Evolutionary conservation across 2,113 vertebrate species (phyloP).

Genomic region (Otocyon megalotis): DNA sequence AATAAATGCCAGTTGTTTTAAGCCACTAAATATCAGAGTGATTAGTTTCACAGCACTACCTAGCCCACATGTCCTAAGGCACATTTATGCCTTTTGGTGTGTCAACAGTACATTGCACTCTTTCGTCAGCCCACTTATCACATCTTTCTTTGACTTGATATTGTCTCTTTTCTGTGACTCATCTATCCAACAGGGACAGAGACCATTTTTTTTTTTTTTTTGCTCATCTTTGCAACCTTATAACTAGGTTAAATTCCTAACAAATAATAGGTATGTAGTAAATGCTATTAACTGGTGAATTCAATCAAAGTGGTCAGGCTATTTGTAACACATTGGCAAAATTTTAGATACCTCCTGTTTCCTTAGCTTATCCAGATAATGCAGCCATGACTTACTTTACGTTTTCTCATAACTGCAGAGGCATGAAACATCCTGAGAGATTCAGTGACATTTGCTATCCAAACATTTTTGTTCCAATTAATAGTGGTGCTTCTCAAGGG

Average conservation of each 20-base stretch:
- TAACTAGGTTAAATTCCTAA: constrained; percentile 23
- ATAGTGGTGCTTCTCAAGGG: constrained; percentile 70
- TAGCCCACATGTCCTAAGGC: not conserved
- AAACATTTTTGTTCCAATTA: constrained; percentile 82
- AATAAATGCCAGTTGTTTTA: not conserved
- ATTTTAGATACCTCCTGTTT: constrained; percentile 16
- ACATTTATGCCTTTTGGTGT: not conserved
- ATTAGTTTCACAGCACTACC: not conserved
- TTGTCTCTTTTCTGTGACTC: not conserved
- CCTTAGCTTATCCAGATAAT: constrained; percentile 43
- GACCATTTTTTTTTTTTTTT: not conserved
- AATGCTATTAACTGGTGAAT: constrained; percentile 43
- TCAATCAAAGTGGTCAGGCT: not conserved
- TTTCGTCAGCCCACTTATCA: not conserved
- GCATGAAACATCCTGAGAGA: constrained; percentile 72
- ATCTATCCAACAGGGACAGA: not conserved
- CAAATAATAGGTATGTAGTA: not conserved
- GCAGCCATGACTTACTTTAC: constrained; percentile 59
- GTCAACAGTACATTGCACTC: not conserved
- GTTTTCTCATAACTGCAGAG: constrained; percentile 43
- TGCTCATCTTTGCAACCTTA: constrained; percentile 11
- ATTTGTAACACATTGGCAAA: not conserved
- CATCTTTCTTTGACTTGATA: constrained; percentile 2
- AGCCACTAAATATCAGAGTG: not conserved
- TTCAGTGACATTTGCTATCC: constrained; percentile 78